A percentile compares a stretch with the other conserved stretches of the same genome.
These are phyloP conservation scores for Microtus oregoni DNA, from an alignment of 2,113 vertebrate genomes.

Conservation along the genomic window DNA sequence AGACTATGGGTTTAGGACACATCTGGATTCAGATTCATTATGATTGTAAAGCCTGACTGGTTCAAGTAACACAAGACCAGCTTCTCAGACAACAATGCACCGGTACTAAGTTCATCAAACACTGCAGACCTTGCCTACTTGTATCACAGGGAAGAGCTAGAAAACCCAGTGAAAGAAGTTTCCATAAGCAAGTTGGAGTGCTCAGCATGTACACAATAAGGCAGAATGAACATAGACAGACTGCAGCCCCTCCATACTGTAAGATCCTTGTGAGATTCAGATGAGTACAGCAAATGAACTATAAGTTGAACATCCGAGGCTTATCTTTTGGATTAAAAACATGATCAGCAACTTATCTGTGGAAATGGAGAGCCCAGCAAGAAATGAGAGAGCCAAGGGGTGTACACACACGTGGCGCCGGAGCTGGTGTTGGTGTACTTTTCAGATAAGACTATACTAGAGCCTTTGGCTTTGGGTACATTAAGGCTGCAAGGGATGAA, in stretches of 20 bases:
- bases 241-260: not conserved
- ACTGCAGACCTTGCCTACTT: not conserved
- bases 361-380: not conserved
- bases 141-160: not conserved
- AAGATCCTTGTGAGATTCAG: not conserved
- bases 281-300: not conserved
- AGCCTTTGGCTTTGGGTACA: slow-evolving; percentile 30
- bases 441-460: slow-evolving; percentile 9
- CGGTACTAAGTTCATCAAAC: slow-evolving; percentile 22
- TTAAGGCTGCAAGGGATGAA: not conserved
- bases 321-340: slow-evolving; percentile 21
- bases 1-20: slow-evolving; percentile 34
- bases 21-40: slow-evolving; percentile 45
- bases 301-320: not conserved
- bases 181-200: not conserved
- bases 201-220: not conserved
- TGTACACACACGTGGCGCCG: not conserved
- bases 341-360: not conserved
- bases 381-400: not conserved
- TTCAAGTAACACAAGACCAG: not conserved
- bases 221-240: not conserved
- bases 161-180: not conserved
- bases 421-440: not conserved
- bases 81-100: not conserved
- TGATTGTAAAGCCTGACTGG: slow-evolving; percentile 48